Conservation (phyloP, 1,140 invertebrate genomes). For the Neoseiulus cucumeris region DNA sequence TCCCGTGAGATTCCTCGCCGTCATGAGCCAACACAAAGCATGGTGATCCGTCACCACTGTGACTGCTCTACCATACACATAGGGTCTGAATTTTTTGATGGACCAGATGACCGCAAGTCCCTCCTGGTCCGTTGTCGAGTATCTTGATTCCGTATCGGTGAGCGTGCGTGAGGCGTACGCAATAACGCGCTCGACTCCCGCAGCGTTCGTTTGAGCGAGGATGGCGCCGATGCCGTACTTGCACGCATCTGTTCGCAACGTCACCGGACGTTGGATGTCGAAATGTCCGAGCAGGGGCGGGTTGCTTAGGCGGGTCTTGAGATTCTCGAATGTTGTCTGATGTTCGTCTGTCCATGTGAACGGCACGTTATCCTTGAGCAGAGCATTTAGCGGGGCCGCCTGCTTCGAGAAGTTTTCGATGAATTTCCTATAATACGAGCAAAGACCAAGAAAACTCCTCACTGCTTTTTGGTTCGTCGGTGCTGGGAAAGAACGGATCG, state of each 20-base stretch:
- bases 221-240: neutral
- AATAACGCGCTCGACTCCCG: conserved; percentile 20
- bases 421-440: conserved; percentile 21
- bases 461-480: conserved; percentile 27
- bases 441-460: conserved; percentile 28
- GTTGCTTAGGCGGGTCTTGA: neutral
- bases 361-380: conserved; percentile 18
- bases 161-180: conserved; percentile 20
- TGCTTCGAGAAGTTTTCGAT: conserved; percentile 25
- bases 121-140: conserved; percentile 26
- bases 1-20: no score
- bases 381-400: conserved; percentile 22
- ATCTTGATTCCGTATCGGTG: no score
- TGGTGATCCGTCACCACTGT: conserved; percentile 8
- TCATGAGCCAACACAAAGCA: no score
- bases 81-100: conserved; percentile 28
- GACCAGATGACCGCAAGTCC: conserved; percentile 27
- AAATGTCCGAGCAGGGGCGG: neutral
- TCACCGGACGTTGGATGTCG: neutral
- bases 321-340: neutral
- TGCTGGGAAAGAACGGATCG: conserved; percentile 23
- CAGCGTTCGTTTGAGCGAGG: neutral
- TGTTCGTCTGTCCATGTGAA: conserved; percentile 10
- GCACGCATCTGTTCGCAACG: neutral
- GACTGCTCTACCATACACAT: conserved; percentile 20